Percentiles rank a stretch among this genome's conserved stretches.
Evolutionary conservation across 1,140 invertebrate genomes (phyloP).

Genomic region (Linepithema humile): DNA sequence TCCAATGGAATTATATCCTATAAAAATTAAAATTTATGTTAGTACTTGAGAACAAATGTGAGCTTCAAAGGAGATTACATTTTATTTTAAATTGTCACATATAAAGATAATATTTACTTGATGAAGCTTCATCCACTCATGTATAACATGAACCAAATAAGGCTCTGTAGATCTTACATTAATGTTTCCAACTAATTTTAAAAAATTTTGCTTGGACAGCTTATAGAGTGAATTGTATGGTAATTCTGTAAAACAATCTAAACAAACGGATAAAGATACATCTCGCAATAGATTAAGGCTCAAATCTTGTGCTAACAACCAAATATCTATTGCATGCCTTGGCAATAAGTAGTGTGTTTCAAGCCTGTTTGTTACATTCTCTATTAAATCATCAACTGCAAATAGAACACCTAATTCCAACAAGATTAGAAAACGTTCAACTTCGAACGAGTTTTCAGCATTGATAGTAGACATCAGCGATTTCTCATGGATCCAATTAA

Average conservation of each 20-base stretch:
- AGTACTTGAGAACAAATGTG: too few species aligned
- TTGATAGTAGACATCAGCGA: neutral
- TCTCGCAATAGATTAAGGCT: conserved; percentile 55
- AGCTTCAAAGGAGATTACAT: too few species aligned
- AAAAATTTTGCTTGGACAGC: conserved; percentile 56
- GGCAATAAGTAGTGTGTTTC: conserved; percentile 54
- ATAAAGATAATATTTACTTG: conserved; percentile 27
- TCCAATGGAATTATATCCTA: neutral
- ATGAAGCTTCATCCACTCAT: conserved; percentile 37
- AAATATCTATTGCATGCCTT: conserved; percentile 65
- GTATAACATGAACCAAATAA: neutral
- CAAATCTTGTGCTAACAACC: conserved; percentile 70
- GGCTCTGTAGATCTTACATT: conserved; percentile 54
- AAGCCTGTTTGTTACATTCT: conserved; percentile 61
- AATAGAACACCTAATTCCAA: conserved; percentile 71
- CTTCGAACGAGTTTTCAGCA: neutral
- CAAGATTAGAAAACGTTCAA: conserved; percentile 58
- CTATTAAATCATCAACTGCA: conserved; percentile 64
- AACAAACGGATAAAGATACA: conserved; percentile 63
- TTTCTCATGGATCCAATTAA: conserved; percentile 67
- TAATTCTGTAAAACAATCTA: conserved; percentile 72
- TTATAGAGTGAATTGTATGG: conserved; percentile 36
- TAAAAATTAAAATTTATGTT: neutral
- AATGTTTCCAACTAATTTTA: conserved; percentile 65
- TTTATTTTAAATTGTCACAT: too few species aligned